Conservation (phyloP, 2,888 invertebrate genomes). For the Microctonus aethiopoides region DNA sequence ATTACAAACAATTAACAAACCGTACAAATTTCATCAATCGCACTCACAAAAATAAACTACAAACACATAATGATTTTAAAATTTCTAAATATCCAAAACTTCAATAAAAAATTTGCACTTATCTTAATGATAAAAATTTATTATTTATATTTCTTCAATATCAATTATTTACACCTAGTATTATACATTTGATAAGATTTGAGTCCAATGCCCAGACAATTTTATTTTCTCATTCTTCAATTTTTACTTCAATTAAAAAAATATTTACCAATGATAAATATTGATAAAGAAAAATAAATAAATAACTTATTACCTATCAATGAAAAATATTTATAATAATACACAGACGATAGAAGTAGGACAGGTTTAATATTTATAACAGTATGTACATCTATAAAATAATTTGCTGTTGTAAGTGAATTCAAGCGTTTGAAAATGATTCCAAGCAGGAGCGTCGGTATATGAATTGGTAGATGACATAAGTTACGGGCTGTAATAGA, state of each 20-base stretch:
- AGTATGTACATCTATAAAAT: neutral
- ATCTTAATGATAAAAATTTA: neutral
- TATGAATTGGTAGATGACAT: conserved; percentile 15
- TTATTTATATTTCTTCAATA: neutral
- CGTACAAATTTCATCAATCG: neutral
- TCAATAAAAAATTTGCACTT: too few species aligned
- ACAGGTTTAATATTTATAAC: neutral
- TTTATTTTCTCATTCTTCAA: neutral
- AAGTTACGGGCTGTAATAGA: conserved; percentile 18
- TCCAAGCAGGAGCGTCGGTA: conserved; percentile 16
- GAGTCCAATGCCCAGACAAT: neutral
- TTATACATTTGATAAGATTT: neutral
- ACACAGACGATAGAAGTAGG: neutral
- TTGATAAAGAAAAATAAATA: neutral
- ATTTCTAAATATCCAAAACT: too few species aligned
- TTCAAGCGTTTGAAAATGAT: conserved; percentile 14
- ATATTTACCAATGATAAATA: neutral
- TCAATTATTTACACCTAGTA: neutral
- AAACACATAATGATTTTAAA: neutral
- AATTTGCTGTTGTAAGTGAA: conserved; percentile 7
- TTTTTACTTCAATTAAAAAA: neutral
- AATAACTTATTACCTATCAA: neutral
- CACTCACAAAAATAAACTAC: neutral
- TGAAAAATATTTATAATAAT: neutral
- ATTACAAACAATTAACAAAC: neutral